Percentiles rank a stretch among this genome's conserved stretches.
Evolutionary conservation across 2,797 vertebrate species (phyloP).

Genomic region (Melopsittacus undulatus): DNA sequence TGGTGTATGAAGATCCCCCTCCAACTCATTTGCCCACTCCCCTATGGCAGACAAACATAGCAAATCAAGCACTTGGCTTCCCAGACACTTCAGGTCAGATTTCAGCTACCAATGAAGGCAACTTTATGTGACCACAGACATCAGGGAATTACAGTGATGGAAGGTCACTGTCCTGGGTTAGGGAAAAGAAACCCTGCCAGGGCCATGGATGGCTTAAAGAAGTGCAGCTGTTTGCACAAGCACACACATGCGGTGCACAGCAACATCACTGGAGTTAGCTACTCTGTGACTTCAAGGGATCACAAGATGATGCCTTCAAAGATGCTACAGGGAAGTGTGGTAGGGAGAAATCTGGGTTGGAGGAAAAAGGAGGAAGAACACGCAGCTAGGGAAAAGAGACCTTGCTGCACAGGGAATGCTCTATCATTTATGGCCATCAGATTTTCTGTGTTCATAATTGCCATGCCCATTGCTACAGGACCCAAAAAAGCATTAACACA

Average conservation of each 20-base stretch:
- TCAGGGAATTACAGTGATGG: not conserved
- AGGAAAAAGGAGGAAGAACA: not conserved
- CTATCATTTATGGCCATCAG: not conserved
- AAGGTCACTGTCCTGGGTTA: not conserved
- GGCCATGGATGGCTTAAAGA: rapidly evolving
- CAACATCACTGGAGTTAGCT: not conserved
- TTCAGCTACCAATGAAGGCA: not conserved
- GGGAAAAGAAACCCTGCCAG: not conserved
- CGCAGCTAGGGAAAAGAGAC: not conserved
- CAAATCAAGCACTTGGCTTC: rapidly evolving
- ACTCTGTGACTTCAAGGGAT: not conserved
- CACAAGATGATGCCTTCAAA: not conserved
- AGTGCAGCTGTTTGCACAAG: not conserved
- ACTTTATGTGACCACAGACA: not conserved
- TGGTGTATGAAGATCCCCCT: not conserved
- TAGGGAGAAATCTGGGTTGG: not conserved
- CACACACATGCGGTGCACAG: not conserved
- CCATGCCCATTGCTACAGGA: not conserved
- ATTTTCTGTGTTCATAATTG: rapidly evolving
- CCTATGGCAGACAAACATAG: not conserved
- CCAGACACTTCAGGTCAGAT: not conserved
- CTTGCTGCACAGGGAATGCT: not conserved
- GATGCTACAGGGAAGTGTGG: not conserved
- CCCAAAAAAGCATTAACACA: not conserved
- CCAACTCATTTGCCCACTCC: too few relatives aligned